phyloP scores from a whole-genome alignment of 1,140 invertebrate species.

The Trichomalopsis sarcophagae region DNA sequence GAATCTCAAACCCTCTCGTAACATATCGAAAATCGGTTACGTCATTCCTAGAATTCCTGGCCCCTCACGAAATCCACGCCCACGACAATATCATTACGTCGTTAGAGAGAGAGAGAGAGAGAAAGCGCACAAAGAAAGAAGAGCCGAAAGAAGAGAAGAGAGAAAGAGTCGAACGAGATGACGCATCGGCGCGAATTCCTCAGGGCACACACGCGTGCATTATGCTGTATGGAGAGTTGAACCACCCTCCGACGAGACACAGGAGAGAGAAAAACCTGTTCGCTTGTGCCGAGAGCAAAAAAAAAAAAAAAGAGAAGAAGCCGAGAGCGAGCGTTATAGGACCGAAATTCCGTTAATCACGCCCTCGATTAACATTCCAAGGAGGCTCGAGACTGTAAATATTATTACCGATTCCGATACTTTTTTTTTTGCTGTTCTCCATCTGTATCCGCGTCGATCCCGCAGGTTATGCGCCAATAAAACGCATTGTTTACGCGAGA shows the following conservation, averaged over 20 bases:
- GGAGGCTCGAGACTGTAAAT: slow-evolving; percentile 5
- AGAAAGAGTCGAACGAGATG: not conserved
- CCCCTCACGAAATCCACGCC: slow-evolving; percentile 5
- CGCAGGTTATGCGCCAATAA: not conserved
- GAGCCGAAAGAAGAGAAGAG: not conserved
- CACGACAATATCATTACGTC: slow-evolving; percentile 16
- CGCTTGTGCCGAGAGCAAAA: not conserved
- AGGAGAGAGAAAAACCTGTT: not conserved
- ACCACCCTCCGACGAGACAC: slow-evolving; percentile 16
- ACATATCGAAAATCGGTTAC: slow-evolving; percentile 24
- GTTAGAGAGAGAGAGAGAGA: not conserved
- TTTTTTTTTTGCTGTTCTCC: not conserved
- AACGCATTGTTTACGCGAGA: not conserved
- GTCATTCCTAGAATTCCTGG: slow-evolving; percentile 30
- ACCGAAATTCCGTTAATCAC: slow-evolving; percentile 51
- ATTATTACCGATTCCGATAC: not conserved
- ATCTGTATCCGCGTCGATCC: not conserved
- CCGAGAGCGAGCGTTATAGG: not conserved
- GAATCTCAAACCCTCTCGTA: not conserved
- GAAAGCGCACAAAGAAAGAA: not conserved
- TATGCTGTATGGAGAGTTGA: slow-evolving; percentile 21
- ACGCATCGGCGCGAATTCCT: slow-evolving; percentile 38
- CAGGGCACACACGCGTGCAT: not conserved
- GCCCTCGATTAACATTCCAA: slow-evolving; percentile 49
- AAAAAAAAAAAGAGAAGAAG: not conserved